Conservation (phyloP, 30 jellyfish, hydroid and myxozoan species). For the Sanderia malayensis region DNA sequence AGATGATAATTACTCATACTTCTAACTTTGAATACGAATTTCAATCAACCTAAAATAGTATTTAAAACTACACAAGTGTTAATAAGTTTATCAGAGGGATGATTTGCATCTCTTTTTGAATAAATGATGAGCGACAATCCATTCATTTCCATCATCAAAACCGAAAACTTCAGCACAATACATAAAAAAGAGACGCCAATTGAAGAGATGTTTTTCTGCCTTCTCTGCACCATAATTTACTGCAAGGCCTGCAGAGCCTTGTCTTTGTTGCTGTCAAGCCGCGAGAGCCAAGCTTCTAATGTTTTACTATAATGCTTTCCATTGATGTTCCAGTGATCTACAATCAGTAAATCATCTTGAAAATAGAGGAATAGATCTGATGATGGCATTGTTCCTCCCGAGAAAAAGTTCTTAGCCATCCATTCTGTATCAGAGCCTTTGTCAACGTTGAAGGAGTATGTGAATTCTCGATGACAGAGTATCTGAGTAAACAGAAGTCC, state of each 20-base stretch:
- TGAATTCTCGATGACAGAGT: constrained; percentile 70
- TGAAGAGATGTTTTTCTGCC: constrained; percentile 61
- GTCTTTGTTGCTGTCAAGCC: constrained; percentile 62
- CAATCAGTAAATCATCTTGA: constrained; percentile 60
- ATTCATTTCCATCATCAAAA: constrained; percentile 75
- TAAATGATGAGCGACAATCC: constrained; percentile 87
- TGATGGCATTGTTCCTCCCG: constrained; percentile 88
- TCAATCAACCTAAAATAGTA: no score
- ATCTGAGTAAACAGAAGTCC: constrained; percentile 76
- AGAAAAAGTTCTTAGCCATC: constrained; percentile 79
- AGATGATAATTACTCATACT: no score
- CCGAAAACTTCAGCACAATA: constrained; percentile 71
- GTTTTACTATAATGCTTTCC: constrained; percentile 81
- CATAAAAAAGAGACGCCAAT: constrained; percentile 82
- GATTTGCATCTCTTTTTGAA: constrained; percentile 65
- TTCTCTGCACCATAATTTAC: constrained; percentile 58
- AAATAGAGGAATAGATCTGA: constrained; percentile 72
- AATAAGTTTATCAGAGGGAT: neutral
- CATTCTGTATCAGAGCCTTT: constrained; percentile 63
- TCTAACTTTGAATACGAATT: no score
- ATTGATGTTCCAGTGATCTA: constrained; percentile 78
- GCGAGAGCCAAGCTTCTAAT: constrained; percentile 70
- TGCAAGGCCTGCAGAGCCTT: constrained; percentile 43
- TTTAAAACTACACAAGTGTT: neutral
- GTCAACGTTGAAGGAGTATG: constrained; percentile 61